Percentiles rank a stretch among this genome's conserved stretches.
These are phyloP conservation scores for Cepaea nemoralis DNA, from an alignment of 1,140 invertebrate genomes.

Conservation along the genomic window DNA sequence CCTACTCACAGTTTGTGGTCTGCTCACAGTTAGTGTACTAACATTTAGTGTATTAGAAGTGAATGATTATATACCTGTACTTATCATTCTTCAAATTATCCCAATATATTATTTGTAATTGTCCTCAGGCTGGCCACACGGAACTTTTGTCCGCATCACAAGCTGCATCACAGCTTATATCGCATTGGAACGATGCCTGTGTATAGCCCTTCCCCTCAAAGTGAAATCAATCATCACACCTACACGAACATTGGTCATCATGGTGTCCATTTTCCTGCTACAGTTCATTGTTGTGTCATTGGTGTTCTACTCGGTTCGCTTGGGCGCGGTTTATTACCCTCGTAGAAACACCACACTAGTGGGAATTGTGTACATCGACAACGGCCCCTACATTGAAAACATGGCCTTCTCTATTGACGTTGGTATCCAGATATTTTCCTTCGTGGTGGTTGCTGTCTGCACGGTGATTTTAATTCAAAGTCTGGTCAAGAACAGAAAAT, in stretches of 20 bases:
- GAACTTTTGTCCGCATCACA: not conserved
- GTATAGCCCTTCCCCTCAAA: not conserved
- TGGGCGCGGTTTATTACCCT: not conserved
- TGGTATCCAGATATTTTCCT: not conserved
- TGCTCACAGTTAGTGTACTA: too few species aligned
- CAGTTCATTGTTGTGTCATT: not conserved
- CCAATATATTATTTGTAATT: too few species aligned
- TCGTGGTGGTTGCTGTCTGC: not conserved
- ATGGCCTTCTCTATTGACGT: not conserved
- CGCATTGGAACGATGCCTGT: constrained; percentile 7
- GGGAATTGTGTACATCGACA: not conserved
- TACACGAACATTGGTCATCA: not conserved
- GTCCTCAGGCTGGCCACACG: constrained; percentile 14
- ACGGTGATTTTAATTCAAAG: not conserved
- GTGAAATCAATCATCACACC: not conserved
- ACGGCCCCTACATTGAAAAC: not conserved
- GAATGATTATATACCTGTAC: too few species aligned
- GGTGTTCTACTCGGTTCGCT: not conserved
- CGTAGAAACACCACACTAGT: not conserved
- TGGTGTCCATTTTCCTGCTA: not conserved
- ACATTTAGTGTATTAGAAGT: too few species aligned
- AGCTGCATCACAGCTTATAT: constrained; percentile 20
- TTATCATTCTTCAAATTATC: too few species aligned
- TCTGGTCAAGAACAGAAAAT: not conserved
- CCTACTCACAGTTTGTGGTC: too few species aligned